Evolutionary conservation across 2,888 invertebrate genomes (phyloP).

Genomic region (Acanthosepion esculentum): DNA sequence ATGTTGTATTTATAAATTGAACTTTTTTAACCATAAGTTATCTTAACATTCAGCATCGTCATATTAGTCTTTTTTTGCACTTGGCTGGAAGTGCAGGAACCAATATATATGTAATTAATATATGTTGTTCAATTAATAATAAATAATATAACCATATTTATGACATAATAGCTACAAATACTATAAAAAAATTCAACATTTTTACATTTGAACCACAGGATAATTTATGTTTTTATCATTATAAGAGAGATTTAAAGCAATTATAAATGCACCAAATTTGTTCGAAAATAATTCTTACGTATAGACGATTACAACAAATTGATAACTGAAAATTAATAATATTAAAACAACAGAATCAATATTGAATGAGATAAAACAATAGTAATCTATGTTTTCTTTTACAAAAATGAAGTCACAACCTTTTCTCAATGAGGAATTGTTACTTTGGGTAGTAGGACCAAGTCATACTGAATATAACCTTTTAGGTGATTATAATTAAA

Average conservation of each 20-base stretch:
- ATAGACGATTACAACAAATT: background rate
- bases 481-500: background rate
- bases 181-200: too few species aligned
- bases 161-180: too few species aligned
- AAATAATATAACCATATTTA: too few species aligned
- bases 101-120: too few species aligned
- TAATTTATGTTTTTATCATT: background rate
- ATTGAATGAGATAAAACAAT: background rate
- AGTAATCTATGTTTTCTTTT: background rate
- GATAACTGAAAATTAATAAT: background rate
- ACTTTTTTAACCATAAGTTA: too few species aligned
- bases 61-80: too few species aligned
- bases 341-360: background rate
- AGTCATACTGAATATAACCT: background rate
- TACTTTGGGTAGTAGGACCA: background rate
- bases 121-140: too few species aligned
- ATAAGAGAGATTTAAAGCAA: background rate
- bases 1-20: too few species aligned
- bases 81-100: too few species aligned
- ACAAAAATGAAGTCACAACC: constrained; percentile 20
- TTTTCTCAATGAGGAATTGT: constrained; percentile 33
- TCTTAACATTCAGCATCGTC: too few species aligned
- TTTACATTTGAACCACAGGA: too few species aligned
- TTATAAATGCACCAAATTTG: background rate
- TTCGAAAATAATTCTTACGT: background rate